These are phyloP conservation scores for Abscondita cerata DNA, from an alignment of 2,888 invertebrate genomes.

Conservation along the genomic window DNA sequence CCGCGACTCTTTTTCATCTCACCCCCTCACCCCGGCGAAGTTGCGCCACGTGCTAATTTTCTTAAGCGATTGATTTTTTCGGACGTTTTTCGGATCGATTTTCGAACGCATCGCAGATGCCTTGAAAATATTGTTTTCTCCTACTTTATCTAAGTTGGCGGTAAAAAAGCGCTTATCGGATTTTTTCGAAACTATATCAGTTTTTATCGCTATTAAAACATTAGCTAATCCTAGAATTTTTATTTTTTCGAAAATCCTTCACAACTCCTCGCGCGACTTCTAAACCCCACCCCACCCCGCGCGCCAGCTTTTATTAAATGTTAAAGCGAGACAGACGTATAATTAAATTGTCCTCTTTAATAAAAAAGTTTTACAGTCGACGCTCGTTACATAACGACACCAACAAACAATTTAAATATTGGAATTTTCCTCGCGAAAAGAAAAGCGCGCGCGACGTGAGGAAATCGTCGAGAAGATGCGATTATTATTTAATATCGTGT, in stretches of 20 bases:
- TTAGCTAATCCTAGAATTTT: constrained; percentile 7
- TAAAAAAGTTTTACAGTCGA: constrained; percentile 8
- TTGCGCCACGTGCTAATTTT: too few relatives aligned
- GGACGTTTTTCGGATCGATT: too few relatives aligned
- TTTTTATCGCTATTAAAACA: constrained; percentile 39
- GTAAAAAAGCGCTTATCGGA: constrained; percentile 27
- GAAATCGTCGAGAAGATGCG: background rate
- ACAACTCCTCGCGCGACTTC: too few relatives aligned
- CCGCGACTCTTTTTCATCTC: background rate
- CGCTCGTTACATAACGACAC: background rate
- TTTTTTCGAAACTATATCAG: constrained; percentile 36
- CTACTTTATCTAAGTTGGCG: constrained; percentile 20
- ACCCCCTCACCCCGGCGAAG: background rate
- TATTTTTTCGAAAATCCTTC: too few relatives aligned
- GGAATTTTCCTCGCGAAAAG: constrained; percentile 8
- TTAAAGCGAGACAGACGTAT: background rate
- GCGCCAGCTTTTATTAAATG: background rate
- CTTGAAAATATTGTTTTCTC: background rate
- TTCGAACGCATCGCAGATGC: too few relatives aligned
- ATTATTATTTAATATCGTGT: too few relatives aligned
- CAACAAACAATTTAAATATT: constrained; percentile 5
- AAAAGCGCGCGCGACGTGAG: background rate
- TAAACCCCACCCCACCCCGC: too few relatives aligned
- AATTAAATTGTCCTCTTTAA: background rate
- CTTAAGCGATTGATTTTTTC: too few relatives aligned